Conservation (phyloP, 2,113 vertebrate species). For the Anser cygnoides region DNA sequence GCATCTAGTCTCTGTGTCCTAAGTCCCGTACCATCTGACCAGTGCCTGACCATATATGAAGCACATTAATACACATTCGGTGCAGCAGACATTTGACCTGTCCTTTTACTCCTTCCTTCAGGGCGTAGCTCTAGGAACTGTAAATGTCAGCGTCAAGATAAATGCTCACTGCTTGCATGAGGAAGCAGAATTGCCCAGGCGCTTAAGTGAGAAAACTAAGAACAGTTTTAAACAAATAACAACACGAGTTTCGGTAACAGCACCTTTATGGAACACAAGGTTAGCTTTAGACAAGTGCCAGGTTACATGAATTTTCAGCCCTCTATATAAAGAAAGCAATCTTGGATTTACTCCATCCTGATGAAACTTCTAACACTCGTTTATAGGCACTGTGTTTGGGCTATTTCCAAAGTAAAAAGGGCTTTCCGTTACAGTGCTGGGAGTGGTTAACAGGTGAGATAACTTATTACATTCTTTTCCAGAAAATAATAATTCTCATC, state of each 20-base stretch:
- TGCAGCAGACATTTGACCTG: not conserved
- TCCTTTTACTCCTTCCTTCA: not conserved
- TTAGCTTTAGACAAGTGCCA: constrained; percentile 29
- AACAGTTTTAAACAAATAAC: not conserved
- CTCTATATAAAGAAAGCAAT: constrained; percentile 14
- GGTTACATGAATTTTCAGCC: constrained; percentile 47
- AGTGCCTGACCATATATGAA: not conserved
- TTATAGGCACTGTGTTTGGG: constrained; percentile 5
- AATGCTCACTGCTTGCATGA: not conserved
- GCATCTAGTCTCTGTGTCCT: not conserved
- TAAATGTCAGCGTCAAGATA: not conserved
- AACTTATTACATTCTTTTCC: not conserved
- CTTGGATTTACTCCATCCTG: not conserved
- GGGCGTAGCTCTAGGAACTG: not conserved
- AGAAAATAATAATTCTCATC: not conserved
- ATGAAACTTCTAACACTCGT: not conserved
- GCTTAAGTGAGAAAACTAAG: not conserved
- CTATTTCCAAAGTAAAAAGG: not conserved
- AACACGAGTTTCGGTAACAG: not conserved
- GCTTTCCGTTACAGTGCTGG: not conserved
- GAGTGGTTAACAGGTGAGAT: constrained; percentile 39
- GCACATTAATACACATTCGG: not conserved
- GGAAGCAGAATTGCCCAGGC: not conserved
- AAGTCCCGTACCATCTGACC: not conserved
- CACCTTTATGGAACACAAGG: constrained; percentile 46